Conservation (phyloP, 2,113 vertebrate species). For the Xiphophorus couchianus region DNA sequence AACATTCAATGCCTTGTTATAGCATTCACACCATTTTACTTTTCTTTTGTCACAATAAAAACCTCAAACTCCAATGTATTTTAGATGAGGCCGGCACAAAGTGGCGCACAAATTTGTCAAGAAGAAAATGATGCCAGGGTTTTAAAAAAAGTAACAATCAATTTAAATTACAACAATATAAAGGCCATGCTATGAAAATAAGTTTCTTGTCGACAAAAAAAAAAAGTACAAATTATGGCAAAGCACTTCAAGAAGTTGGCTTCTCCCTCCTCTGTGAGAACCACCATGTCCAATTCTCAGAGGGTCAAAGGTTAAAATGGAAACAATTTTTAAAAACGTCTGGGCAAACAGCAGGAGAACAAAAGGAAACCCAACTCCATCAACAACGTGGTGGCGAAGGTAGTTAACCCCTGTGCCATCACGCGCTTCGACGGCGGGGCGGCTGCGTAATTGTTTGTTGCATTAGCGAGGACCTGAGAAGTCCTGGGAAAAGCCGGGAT, state of each 20-base stretch:
- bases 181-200: too few species aligned
- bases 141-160: too few species aligned
- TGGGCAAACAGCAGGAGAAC: conserved; percentile 54
- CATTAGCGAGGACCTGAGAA: conserved; percentile 32
- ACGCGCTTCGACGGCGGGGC: conserved; percentile 24
- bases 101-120: background rate
- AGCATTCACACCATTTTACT: too few species aligned
- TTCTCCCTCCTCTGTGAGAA: conserved; percentile 60
- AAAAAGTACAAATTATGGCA: conserved; percentile 51
- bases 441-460: conserved; percentile 65
- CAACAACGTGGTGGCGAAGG: conserved; percentile 35
- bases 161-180: too few species aligned
- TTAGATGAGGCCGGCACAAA: background rate
- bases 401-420: conserved; percentile 64
- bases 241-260: conserved; percentile 57
- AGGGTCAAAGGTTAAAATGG: conserved; percentile 59
- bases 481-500: conserved; percentile 44
- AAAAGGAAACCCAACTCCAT: conserved; percentile 58
- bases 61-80: background rate
- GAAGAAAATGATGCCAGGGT: background rate
- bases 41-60: background rate
- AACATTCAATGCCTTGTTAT: conserved; percentile 8
- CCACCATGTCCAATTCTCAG: conserved; percentile 40
- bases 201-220: too few species aligned
- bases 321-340: conserved; percentile 67